Evolutionary conservation across 2,888 invertebrate genomes (phyloP).

Genomic region (Poecilus cupreus): DNA sequence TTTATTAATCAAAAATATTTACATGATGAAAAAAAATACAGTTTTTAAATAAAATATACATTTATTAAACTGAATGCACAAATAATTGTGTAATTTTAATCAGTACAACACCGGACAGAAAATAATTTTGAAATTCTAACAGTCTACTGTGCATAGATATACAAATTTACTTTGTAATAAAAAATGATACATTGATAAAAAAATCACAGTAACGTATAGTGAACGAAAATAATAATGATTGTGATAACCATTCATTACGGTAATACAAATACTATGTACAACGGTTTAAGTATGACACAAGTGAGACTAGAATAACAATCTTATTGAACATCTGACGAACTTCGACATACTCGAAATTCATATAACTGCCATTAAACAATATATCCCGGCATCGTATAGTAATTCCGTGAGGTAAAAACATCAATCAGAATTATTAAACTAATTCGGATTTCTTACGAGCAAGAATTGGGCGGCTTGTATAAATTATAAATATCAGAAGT

Average conservation of each 20-base stretch:
- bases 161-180: conserved; percentile 47
- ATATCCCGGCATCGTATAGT: conserved; percentile 22
- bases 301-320: conserved; percentile 58
- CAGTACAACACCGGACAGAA: conserved; percentile 46
- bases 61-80: conserved; percentile 49
- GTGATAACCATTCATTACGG: conserved; percentile 42
- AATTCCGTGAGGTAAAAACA: conserved; percentile 8
- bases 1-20: conserved; percentile 54
- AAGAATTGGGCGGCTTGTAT: conserved; percentile 24
- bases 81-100: conserved; percentile 37
- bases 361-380: conserved; percentile 32
- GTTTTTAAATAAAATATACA: conserved; percentile 53
- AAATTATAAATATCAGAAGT: conserved; percentile 15
- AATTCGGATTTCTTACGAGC: conserved; percentile 10
- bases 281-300: conserved; percentile 49
- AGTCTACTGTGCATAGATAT: conserved; percentile 52
- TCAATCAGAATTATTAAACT: conserved; percentile 17
- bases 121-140: conserved; percentile 29
- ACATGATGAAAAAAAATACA: conserved; percentile 50
- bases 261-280: conserved; percentile 55
- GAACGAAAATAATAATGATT: conserved; percentile 18
- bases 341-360: conserved; percentile 24
- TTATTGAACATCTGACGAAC: conserved; percentile 38
- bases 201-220: conserved; percentile 4
- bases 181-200: conserved; percentile 15